Conservation (phyloP, 1,140 invertebrate species). For the Drosophila sulfurigaster region DNA sequence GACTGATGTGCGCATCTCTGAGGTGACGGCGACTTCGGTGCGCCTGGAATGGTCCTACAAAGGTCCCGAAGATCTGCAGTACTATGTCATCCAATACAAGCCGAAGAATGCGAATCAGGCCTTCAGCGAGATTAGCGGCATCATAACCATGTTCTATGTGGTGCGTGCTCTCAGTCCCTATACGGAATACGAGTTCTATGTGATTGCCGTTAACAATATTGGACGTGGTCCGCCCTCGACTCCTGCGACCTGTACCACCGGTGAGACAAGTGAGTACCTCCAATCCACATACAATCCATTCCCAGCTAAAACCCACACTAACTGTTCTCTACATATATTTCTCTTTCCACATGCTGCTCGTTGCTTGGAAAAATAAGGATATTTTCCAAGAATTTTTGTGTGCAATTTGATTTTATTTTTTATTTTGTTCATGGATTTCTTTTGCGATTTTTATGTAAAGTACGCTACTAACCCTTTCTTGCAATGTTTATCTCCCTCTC, state of each 20-base stretch:
- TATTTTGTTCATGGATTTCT: slow-evolving; percentile 14
- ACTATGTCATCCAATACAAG: slow-evolving; percentile 98
- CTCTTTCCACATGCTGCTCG: slow-evolving; percentile 21
- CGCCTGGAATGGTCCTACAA: slow-evolving; percentile 96
- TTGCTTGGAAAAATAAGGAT: slow-evolving; percentile 27
- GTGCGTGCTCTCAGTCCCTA: slow-evolving; percentile 95
- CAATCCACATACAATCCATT: not conserved
- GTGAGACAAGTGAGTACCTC: slow-evolving; percentile 95
- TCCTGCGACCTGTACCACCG: slow-evolving; percentile 95
- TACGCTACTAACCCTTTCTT: slow-evolving; percentile 66
- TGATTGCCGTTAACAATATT: slow-evolving; percentile 97
- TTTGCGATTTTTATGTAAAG: slow-evolving; percentile 73
- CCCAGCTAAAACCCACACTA: slow-evolving; percentile 18
- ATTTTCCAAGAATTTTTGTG: slow-evolving; percentile 27
- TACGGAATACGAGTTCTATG: slow-evolving; percentile 98
- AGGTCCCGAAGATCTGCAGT: slow-evolving; percentile 93
- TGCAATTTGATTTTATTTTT: slow-evolving; percentile 32
- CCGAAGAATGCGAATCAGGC: slow-evolving; percentile 94
- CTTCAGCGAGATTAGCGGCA: slow-evolving; percentile 95
- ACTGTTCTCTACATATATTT: slow-evolving; percentile 13
- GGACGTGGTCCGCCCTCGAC: slow-evolving; percentile 94
- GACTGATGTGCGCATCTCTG: slow-evolving; percentile 93
- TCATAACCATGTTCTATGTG: slow-evolving; percentile 96
- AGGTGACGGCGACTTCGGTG: slow-evolving; percentile 96
- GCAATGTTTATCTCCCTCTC: slow-evolving; percentile 51